A percentile compares a stretch with the other conserved stretches of the same genome.
Evolutionary conservation across 2,888 invertebrate species (phyloP).

Genomic region (Therioaphis trifolii): DNA sequence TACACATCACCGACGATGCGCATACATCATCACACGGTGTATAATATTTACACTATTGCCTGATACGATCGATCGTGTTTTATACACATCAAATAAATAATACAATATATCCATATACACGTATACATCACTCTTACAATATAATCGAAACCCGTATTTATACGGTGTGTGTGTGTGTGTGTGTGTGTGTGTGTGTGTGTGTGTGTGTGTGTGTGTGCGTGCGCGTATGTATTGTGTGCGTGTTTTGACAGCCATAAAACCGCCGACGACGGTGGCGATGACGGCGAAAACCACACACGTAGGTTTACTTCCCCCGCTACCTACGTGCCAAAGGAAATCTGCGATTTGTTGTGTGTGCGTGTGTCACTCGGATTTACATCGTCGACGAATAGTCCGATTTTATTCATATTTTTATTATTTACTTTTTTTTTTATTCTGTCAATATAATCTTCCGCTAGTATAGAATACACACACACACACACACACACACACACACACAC

Average conservation of each 20-base stretch:
- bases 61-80: no score
- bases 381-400: conserved; percentile 49
- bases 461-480: no score
- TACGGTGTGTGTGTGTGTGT: no score
- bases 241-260: conserved; percentile 55
- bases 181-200: not conserved
- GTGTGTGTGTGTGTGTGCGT: not conserved
- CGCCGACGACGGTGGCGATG: conserved; percentile 9
- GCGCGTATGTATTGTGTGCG: not conserved
- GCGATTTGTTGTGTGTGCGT: conserved; percentile 8
- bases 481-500: no score
- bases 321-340: not conserved
- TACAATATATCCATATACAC: no score
- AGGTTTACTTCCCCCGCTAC: conserved; percentile 4
- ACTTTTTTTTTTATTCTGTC: not conserved
- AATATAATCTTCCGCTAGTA: conserved; percentile 37
- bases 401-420: conserved; percentile 39
- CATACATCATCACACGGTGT: no score
- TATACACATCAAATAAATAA: no score
- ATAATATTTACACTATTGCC: no score
- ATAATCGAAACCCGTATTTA: not conserved
- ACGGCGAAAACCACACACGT: conserved; percentile 56
- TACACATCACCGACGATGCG: no score
- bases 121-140: no score
- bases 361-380: conserved; percentile 54